A percentile compares a stretch with the other conserved stretches of the same genome.
These are phyloP conservation scores for Chaetura pelagica DNA, from an alignment of 2,113 vertebrate species.

Conservation along the genomic window DNA sequence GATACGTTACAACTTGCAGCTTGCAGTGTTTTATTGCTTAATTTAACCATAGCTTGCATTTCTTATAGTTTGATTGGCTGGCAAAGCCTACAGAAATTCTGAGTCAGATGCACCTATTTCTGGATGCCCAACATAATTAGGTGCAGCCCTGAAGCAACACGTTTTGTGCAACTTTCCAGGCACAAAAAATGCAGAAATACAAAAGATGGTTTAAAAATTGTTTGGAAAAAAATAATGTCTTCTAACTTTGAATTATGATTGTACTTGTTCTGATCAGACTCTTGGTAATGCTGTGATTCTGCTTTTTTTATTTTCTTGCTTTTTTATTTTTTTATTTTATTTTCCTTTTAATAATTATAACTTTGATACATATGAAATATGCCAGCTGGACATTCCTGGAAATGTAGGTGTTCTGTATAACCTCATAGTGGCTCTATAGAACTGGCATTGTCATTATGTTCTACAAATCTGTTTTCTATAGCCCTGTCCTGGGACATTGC, in stretches of 20 bases:
- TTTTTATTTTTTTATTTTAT: not conserved
- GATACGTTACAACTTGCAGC: slow-evolving; percentile 32
- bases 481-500: not conserved
- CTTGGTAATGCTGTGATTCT: not conserved
- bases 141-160: slow-evolving; percentile 48
- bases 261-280: not conserved
- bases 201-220: not conserved
- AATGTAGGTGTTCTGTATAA: not conserved
- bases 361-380: not conserved
- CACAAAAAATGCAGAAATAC: not conserved
- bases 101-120: slow-evolving; percentile 71
- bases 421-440: not conserved
- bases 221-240: not conserved
- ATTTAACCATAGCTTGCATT: slow-evolving; percentile 48
- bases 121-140: slow-evolving; percentile 40
- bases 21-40: slow-evolving; percentile 52
- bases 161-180: slow-evolving; percentile 45
- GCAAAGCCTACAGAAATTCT: slow-evolving; percentile 64
- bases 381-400: not conserved
- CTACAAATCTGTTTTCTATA: not conserved
- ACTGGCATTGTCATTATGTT: not conserved
- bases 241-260: not conserved
- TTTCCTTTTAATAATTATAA: not conserved
- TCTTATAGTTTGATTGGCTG: slow-evolving; percentile 58
- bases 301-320: too few relatives aligned